Evolutionary conservation across 2,888 invertebrate genomes (phyloP), one percentile per base, ranked within the genome.

Genomic region (Merodon equestris): DNA sequence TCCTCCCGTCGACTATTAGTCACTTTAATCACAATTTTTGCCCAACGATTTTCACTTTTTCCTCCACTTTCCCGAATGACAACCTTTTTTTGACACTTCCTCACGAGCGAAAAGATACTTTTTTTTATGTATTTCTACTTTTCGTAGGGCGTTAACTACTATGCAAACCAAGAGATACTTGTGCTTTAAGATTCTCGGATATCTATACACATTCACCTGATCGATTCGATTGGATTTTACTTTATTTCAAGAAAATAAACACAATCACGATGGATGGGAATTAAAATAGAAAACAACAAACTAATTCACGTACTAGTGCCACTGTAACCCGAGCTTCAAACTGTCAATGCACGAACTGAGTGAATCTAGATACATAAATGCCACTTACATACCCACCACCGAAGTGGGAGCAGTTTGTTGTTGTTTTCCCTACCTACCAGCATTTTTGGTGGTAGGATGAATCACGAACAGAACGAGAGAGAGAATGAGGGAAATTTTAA

Each of bases 331-430:
- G 79, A 79, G 74, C 79, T 79, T 79, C 79, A 50, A 79, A 64
- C 79, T 79, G 79, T 79, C 79, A 79, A 64, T 64, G 64, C 79
- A 64, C 68, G 54, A 79, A 79, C 79, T 70, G 74, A 79, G 60
- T 79, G 74, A 58, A 79, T 68, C 63, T 79, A 79, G 79, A 79
- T 79, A 79, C 79, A 79, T 60, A 68, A 70, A 77, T 57, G 57
- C 77, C 67, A 64, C 47, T 68, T 58, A 63, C 57, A 72, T 72
- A 73, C 63, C 48, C 67, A 73, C 47, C 61, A 63, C 38, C n/a
- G 27, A 15, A 44, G 48, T 40, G 61, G 60, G 45, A 72, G 56
- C 14, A 72, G 27, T 56, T 44, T 38, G 19, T 71, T 27, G 27
- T 27, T 27, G 27, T 27, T 27, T 7, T 27, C 27, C 27, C 27